Percentiles rank a stretch among this genome's conserved stretches.
These are phyloP conservation scores for Unio delphinus DNA, from an alignment of 2,888 invertebrate species.

Conservation along the genomic window DNA sequence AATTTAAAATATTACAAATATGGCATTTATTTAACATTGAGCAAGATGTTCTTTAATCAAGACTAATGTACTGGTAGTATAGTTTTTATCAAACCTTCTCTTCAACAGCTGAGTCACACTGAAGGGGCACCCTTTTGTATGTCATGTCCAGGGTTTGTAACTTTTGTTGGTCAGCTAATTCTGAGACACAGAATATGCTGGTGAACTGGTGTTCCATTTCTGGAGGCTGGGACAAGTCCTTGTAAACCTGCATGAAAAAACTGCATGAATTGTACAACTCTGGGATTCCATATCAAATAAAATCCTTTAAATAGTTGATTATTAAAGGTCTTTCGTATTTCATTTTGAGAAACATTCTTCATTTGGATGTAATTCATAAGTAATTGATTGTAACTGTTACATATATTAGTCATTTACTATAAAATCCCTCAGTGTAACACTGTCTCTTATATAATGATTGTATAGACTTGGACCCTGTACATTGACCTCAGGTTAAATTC, in stretches of 20 bases:
- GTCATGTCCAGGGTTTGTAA: slow-evolving; percentile 57
- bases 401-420: too few relatives aligned
- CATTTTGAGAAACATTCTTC: background rate
- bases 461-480: too few relatives aligned
- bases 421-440: too few relatives aligned
- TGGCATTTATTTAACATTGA: too few relatives aligned
- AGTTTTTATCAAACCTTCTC: slow-evolving; percentile 46
- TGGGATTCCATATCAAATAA: too few relatives aligned
- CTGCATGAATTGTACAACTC: too few relatives aligned
- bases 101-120: slow-evolving; percentile 51
- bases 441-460: too few relatives aligned
- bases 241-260: slow-evolving; percentile 52
- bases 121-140: slow-evolving; percentile 63
- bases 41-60: too few relatives aligned
- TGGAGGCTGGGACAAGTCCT: slow-evolving; percentile 52
- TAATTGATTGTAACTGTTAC: too few relatives aligned
- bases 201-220: slow-evolving; percentile 42
- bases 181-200: slow-evolving; percentile 58
- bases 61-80: background rate
- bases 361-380: background rate
- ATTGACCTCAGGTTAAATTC: too few relatives aligned
- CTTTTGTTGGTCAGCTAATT: slow-evolving; percentile 59
- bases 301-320: too few relatives aligned
- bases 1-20: too few relatives aligned
- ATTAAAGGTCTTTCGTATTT: background rate